A percentile compares a stretch with the other conserved stretches of the same genome.
These are phyloP conservation scores for Myopa tessellatipennis DNA, from an alignment of 2,888 invertebrate species.

Conservation along the genomic window DNA sequence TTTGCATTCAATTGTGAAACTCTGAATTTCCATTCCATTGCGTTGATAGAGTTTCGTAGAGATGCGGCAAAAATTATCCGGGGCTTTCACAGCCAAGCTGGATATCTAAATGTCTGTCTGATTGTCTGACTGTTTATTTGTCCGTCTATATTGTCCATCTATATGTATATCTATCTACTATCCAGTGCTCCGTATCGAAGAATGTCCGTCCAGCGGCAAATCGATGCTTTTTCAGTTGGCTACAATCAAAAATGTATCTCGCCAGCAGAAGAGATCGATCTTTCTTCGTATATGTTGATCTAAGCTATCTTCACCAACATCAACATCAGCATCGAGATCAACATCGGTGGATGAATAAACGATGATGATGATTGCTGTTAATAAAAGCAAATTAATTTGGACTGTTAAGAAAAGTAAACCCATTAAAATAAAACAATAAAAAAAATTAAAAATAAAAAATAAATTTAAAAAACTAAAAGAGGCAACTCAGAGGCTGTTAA, in stretches of 20 bases:
- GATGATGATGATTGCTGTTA: slow-evolving; percentile 19
- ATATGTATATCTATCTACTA: not conserved
- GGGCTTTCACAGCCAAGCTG: slow-evolving; percentile 5
- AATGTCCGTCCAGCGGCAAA: not conserved
- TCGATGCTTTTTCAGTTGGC: not conserved
- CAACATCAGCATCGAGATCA: not conserved
- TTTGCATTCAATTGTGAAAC: slow-evolving; percentile 22
- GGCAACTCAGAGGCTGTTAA: too few relatives aligned
- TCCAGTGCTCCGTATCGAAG: not conserved
- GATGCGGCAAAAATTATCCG: slow-evolving; percentile 6
- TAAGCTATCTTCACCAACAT: not conserved
- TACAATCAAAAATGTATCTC: not conserved
- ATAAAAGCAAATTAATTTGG: slow-evolving; percentile 18
- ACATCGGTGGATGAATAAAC: slow-evolving; percentile 7
- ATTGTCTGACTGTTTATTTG: slow-evolving; percentile 6
- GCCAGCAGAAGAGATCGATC: not conserved
- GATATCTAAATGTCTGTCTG: not conserved
- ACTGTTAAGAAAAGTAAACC: slow-evolving; percentile 7
- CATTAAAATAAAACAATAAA: not conserved
- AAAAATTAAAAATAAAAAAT: not conserved
- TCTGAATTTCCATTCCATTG: slow-evolving; percentile 25
- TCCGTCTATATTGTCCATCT: not conserved
- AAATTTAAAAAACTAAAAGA: not conserved
- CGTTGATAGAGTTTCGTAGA: slow-evolving; percentile 1
- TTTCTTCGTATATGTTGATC: not conserved